Conservation (phyloP, 2,113 vertebrate genomes). For the Corvus moneduloides region DNA sequence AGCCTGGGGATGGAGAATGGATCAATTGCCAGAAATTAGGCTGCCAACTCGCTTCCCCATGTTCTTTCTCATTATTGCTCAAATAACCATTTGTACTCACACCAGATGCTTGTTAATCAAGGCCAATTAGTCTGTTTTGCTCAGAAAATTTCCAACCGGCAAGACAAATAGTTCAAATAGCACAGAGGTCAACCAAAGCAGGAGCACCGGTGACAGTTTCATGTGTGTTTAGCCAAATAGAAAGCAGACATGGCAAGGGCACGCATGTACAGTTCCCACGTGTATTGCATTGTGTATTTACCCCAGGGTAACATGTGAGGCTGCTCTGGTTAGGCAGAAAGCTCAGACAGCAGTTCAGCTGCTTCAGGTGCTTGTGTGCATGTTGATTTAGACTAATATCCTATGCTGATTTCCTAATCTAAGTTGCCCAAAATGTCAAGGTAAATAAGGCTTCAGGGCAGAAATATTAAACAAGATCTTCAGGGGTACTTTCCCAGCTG, state of each 20-base stretch:
- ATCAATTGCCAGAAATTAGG: slow-evolving; percentile 61
- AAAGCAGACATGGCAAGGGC: slow-evolving; percentile 64
- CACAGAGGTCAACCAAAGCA: slow-evolving; percentile 52
- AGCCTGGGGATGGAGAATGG: background rate
- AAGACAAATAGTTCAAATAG: slow-evolving; percentile 62
- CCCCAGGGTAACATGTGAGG: background rate
- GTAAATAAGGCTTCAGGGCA: slow-evolving; percentile 14
- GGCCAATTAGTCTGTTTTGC: slow-evolving; percentile 66
- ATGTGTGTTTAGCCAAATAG: slow-evolving; percentile 43
- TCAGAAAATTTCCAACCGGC: slow-evolving; percentile 63
- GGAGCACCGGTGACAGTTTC: slow-evolving; percentile 48
- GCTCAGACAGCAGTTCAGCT: background rate
- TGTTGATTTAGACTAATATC: background rate
- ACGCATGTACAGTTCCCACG: background rate
- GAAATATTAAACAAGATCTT: slow-evolving; percentile 16
- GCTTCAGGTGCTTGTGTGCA: background rate
- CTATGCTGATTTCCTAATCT: background rate
- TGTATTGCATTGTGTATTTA: background rate
- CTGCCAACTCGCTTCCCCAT: slow-evolving; percentile 38
- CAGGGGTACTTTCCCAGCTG: background rate
- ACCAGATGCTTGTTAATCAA: slow-evolving; percentile 70
- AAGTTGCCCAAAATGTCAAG: slow-evolving; percentile 28
- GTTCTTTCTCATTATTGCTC: slow-evolving; percentile 65
- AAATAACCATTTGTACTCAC: slow-evolving; percentile 63
- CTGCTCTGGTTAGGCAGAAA: background rate